Evolutionary conservation across 2,113 vertebrate genomes (phyloP).

Genomic region (Pheucticus melanocephalus): DNA sequence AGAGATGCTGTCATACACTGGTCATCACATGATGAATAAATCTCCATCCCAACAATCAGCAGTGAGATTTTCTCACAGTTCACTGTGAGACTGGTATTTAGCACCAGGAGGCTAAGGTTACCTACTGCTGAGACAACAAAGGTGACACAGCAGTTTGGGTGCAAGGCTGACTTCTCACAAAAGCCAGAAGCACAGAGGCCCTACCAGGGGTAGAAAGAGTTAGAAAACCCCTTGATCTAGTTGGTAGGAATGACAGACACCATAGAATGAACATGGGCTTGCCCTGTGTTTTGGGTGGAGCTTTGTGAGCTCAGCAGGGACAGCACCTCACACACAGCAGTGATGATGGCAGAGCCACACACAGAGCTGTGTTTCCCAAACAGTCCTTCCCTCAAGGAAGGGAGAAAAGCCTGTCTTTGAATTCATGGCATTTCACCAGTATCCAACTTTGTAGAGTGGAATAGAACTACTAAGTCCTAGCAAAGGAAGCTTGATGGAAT

Average conservation of each 20-base stretch:
- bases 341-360: background rate
- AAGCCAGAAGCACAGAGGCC: background rate
- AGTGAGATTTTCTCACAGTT: background rate
- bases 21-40: background rate
- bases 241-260: background rate
- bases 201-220: background rate
- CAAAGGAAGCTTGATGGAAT: background rate
- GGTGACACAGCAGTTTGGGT: background rate
- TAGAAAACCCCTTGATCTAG: background rate
- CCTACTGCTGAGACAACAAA: background rate
- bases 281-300: background rate
- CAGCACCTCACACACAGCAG: background rate
- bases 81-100: background rate
- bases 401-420: background rate
- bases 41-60: background rate
- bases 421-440: background rate
- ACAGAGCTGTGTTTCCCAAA: background rate
- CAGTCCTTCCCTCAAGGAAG: background rate
- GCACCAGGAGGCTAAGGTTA: background rate
- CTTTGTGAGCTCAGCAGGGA: background rate
- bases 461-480: background rate
- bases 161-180: background rate
- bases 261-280: background rate
- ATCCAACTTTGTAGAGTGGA: accelerated
- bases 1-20: background rate